Evolutionary conservation across 2,888 invertebrate species (phyloP).

Genomic region (Exephanes ischioxanthus): DNA sequence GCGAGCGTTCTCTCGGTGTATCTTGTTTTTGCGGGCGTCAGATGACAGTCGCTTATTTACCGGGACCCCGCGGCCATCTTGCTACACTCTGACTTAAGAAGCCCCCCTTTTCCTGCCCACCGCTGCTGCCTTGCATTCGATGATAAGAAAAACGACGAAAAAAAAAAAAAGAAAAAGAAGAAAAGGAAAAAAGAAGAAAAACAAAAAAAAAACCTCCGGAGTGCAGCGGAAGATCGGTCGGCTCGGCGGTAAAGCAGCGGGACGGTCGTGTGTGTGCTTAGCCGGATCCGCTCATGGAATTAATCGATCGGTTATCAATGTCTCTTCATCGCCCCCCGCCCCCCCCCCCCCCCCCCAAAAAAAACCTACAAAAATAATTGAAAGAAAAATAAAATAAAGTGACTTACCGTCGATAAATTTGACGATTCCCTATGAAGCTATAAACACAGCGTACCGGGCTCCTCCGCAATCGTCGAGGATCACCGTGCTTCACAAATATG

Average conservation of each 20-base stretch:
- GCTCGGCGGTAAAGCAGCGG: conserved; percentile 60
- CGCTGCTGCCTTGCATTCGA: conserved; percentile 66
- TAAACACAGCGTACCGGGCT: not conserved
- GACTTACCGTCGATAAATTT: conserved; percentile 44
- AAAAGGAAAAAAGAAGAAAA: no score
- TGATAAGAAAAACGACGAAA: conserved; percentile 66
- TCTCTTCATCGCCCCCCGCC: conserved; percentile 48
- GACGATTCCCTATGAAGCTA: conserved; percentile 57
- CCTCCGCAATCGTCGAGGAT: not conserved
- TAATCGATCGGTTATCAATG: conserved; percentile 82
- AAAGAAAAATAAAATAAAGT: conserved; percentile 21
- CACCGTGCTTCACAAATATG: not conserved
- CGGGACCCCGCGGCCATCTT: conserved; percentile 83
- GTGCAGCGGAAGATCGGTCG: conserved; percentile 64
- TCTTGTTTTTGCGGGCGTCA: conserved; percentile 84
- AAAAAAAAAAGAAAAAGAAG: conserved; percentile 27
- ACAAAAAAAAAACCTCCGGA: conserved; percentile 25
- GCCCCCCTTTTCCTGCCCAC: conserved; percentile 69
- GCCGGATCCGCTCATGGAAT: conserved; percentile 71
- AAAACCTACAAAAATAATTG: not conserved
- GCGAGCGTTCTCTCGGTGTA: conserved; percentile 75
- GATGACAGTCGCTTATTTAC: conserved; percentile 85
- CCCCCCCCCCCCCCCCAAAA: conserved; percentile 1
- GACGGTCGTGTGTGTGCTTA: conserved; percentile 48
- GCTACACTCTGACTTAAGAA: conserved; percentile 82